Evolutionary conservation across 92 coral and sea anemone species (phyloP).

Genomic region (Porites cylindrica): DNA sequence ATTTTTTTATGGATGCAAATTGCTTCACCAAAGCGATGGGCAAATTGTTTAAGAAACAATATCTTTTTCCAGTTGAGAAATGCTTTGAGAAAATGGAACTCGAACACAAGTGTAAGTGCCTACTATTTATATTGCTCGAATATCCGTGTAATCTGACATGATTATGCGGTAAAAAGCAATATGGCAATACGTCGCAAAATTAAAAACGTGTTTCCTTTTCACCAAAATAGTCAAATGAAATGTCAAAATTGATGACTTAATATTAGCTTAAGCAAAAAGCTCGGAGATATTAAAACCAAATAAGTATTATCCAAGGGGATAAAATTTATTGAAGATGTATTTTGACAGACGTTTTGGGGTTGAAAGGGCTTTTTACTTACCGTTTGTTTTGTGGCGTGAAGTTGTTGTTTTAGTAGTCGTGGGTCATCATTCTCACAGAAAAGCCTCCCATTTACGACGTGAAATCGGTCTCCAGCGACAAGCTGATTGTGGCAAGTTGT

Average conservation of each 20-base stretch:
- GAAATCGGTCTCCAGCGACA: conserved; percentile 98
- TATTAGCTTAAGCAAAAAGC: conserved; percentile 90
- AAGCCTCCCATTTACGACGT: conserved; percentile 95
- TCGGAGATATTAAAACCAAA: conserved; percentile 92
- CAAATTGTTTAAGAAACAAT: conserved; percentile 22
- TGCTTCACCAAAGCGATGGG: conserved; percentile 11
- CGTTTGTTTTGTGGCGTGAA: conserved; percentile 92
- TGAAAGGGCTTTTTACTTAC: conserved; percentile 56
- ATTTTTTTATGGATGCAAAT: conserved; percentile 39
- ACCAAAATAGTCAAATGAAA: conserved; percentile 73
- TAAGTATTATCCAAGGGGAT: conserved; percentile 56
- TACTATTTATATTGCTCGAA: conserved; percentile 46
- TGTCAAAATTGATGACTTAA: conserved; percentile 85
- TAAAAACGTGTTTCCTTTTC: conserved; percentile 69
- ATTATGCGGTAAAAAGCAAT: conserved; percentile 44
- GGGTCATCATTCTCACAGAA: conserved; percentile 99
- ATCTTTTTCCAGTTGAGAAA: conserved; percentile 22
- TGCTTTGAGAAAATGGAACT: conserved; percentile 18
- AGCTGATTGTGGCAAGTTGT: conserved; percentile 95
- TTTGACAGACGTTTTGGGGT: conserved; percentile 75
- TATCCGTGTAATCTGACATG: conserved; percentile 45
- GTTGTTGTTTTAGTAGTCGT: conserved; percentile 79
- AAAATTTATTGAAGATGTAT: conserved; percentile 68
- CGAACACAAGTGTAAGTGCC: conserved; percentile 3
- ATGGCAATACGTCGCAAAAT: conserved; percentile 48